Percentiles rank a stretch among this genome's conserved stretches.
These are phyloP conservation scores for Amblyraja radiata DNA, from an alignment of 2,797 vertebrate genomes.

Conservation along the genomic window DNA sequence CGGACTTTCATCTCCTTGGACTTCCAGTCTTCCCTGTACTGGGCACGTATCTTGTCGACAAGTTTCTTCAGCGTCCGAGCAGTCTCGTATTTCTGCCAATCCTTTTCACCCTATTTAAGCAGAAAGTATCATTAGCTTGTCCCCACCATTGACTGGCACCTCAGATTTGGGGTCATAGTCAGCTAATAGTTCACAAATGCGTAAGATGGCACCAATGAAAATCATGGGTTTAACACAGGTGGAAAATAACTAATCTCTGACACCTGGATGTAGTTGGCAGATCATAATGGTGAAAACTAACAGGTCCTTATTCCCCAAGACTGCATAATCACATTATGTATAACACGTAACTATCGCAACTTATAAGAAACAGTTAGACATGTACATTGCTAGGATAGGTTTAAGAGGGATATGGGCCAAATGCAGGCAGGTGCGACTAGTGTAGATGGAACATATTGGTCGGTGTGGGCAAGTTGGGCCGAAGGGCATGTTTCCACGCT, in stretches of 20 bases:
- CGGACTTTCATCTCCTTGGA: slow-evolving; percentile 95
- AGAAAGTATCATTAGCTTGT: background rate
- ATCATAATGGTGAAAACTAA: background rate
- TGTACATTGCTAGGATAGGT: no score
- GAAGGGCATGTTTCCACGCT: no score
- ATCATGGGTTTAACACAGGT: background rate
- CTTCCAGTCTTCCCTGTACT: slow-evolving; percentile 95
- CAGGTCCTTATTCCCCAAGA: background rate
- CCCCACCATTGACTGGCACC: background rate
- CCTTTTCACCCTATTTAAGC: slow-evolving; percentile 82
- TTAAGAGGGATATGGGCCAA: no score
- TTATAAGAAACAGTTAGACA: no score
- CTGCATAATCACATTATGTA: background rate
- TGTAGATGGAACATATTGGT: no score
- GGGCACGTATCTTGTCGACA: slow-evolving; percentile 81
- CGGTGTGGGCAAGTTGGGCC: no score
- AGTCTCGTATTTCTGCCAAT: slow-evolving; percentile 96
- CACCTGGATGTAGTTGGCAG: background rate
- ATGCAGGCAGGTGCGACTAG: no score
- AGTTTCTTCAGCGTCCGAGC: slow-evolving; percentile 86
- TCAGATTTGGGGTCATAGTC: background rate
- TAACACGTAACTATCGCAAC: no score
- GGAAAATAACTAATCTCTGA: background rate
- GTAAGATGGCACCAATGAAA: background rate
- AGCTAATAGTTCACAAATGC: background rate